Conservation (phyloP, 1,140 invertebrate species). For the Pogonomyrmex barbatus region DNA sequence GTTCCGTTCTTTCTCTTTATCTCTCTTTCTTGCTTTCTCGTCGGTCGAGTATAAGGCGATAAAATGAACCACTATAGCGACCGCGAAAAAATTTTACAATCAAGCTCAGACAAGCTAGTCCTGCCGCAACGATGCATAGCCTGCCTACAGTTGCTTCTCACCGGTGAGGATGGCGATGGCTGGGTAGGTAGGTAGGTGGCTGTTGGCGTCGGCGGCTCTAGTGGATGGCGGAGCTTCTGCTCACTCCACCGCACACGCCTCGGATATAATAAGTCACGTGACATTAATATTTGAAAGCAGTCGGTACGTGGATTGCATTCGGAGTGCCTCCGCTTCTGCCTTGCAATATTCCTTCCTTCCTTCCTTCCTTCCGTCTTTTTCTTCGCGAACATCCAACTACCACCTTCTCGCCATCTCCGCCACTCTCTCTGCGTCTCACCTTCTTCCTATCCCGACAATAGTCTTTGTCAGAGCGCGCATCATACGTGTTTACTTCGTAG, state of each 20-base stretch:
- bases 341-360: slow-evolving; percentile 79
- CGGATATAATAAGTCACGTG: slow-evolving; percentile 86
- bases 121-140: slow-evolving; percentile 71
- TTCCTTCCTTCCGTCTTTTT: slow-evolving; percentile 74
- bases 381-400: slow-evolving; percentile 61
- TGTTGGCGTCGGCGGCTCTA: slow-evolving; percentile 40
- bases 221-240: slow-evolving; percentile 76
- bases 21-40: not conserved
- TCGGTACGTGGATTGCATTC: slow-evolving; percentile 86
- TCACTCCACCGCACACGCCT: slow-evolving; percentile 83
- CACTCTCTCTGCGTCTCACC: slow-evolving; percentile 19
- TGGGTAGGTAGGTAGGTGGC: slow-evolving; percentile 15
- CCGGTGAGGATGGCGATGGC: not conserved
- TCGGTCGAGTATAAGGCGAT: slow-evolving; percentile 76
- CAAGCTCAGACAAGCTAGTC: slow-evolving; percentile 80
- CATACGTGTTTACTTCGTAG: slow-evolving; percentile 30
- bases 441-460: slow-evolving; percentile 41
- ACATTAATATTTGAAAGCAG: slow-evolving; percentile 87
- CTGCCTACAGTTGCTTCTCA: slow-evolving; percentile 68
- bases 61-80: slow-evolving; percentile 81
- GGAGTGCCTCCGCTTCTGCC: slow-evolving; percentile 76
- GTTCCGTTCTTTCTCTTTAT: slow-evolving; percentile 5
- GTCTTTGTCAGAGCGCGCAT: slow-evolving; percentile 18
- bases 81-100: slow-evolving; percentile 83
- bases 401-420: slow-evolving; percentile 1